Percentiles rank a stretch among this genome's conserved stretches.
These are phyloP conservation scores for Sycophaga agraensis DNA, from an alignment of 1,140 invertebrate genomes.

Conservation along the genomic window DNA sequence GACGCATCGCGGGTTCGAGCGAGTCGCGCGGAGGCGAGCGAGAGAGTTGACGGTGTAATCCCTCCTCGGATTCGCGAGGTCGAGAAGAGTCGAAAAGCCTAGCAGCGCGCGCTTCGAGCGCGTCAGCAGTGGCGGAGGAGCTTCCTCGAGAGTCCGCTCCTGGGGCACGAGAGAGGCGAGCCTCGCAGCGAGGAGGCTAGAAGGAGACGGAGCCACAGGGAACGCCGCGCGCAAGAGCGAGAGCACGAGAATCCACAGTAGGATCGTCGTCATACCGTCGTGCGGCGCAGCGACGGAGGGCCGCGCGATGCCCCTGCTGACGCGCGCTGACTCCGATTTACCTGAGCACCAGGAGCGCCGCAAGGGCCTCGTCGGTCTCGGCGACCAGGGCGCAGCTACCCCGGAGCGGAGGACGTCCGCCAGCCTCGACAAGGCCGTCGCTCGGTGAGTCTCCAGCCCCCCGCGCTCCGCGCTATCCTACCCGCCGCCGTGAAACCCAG, in stretches of 20 bases:
- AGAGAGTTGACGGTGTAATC: background rate
- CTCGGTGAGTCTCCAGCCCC: slow-evolving; percentile 30
- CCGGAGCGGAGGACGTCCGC: slow-evolving; percentile 24
- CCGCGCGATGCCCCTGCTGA: slow-evolving; percentile 32
- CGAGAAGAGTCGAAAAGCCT: too few species aligned
- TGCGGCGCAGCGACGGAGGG: slow-evolving; percentile 12
- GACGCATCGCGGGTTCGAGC: background rate
- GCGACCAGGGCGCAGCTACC: slow-evolving; percentile 28
- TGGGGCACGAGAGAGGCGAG: background rate
- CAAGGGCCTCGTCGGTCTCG: slow-evolving; percentile 13
- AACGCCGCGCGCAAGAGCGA: too few species aligned
- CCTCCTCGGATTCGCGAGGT: too few species aligned
- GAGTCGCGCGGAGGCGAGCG: background rate
- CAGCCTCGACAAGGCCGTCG: slow-evolving; percentile 31
- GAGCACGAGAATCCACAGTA: background rate
- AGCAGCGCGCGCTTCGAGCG: too few species aligned
- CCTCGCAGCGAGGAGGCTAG: background rate
- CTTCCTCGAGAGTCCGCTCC: background rate
- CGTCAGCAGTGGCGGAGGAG: too few species aligned
- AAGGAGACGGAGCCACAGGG: background rate
- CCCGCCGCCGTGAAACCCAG: background rate
- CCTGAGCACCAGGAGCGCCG: slow-evolving; percentile 36
- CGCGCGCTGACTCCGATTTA: slow-evolving; percentile 48
- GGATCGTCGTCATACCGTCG: slow-evolving; percentile 2
- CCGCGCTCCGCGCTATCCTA: background rate